A percentile compares a stretch with the other conserved stretches of the same genome.
These are phyloP conservation scores for Cephonodes hylas DNA, from an alignment of 2,888 invertebrate species.

Conservation along the genomic window DNA sequence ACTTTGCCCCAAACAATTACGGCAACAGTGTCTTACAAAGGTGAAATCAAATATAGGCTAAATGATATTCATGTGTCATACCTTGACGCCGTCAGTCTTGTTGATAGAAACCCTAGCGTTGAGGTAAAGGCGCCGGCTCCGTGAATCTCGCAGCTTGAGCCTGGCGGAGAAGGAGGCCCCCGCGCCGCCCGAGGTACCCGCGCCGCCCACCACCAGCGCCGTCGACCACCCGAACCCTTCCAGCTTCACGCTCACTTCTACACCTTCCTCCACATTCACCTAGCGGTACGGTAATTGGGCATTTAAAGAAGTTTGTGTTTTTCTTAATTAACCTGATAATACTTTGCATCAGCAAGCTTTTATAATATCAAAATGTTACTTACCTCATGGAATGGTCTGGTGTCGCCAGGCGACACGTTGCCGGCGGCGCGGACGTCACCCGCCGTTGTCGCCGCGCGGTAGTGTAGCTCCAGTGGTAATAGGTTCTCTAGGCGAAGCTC, in stretches of 20 bases:
- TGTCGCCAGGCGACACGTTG: slow-evolving; percentile 59
- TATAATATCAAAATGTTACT: slow-evolving; percentile 31
- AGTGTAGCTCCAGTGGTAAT: slow-evolving; percentile 90
- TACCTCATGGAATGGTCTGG: slow-evolving; percentile 66
- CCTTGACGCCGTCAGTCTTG: slow-evolving; percentile 73
- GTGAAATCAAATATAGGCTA: no score
- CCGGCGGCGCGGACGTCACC: slow-evolving; percentile 45
- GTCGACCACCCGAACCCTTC: slow-evolving; percentile 91
- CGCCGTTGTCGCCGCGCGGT: slow-evolving; percentile 55
- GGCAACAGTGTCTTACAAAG: no score
- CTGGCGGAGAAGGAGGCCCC: slow-evolving; percentile 83
- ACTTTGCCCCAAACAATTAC: no score
- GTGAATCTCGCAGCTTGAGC: slow-evolving; percentile 87
- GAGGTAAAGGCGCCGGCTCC: slow-evolving; percentile 87
- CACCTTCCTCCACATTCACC: slow-evolving; percentile 86
- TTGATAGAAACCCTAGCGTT: slow-evolving; percentile 81
- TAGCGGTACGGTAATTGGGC: no score
- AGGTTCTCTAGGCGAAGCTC: slow-evolving; percentile 93
- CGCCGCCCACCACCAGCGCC: slow-evolving; percentile 78
- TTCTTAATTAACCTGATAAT: no score
- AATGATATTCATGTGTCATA: no score
- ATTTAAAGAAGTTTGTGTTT: no score
- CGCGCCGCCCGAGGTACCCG: slow-evolving; percentile 74
- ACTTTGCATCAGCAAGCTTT: no score
- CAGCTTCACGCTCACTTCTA: slow-evolving; percentile 88